Conservation (phyloP, 2,888 invertebrate species). For the Hecatera dysodea region DNA sequence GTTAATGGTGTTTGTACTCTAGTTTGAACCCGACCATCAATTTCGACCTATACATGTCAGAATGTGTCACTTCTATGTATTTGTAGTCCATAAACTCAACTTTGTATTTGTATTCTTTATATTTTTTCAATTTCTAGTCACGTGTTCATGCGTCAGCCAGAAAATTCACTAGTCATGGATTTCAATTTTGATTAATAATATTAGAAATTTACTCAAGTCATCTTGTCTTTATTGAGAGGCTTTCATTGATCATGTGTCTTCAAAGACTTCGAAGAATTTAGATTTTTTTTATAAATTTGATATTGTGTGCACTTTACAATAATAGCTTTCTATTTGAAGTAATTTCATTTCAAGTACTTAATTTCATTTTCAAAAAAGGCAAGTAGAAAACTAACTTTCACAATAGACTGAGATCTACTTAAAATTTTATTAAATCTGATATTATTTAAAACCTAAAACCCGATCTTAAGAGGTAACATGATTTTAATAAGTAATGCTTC, state of each 20-base stretch:
- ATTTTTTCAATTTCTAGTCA: constrained; percentile 29
- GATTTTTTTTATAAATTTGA: background rate
- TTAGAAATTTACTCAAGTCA: constrained; percentile 1
- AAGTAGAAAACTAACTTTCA: background rate
- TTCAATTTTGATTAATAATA: constrained; percentile 26
- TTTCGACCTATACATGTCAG: background rate
- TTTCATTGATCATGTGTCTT: background rate
- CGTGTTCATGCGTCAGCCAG: constrained; percentile 22
- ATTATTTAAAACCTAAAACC: constrained; percentile 2
- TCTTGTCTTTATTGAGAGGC: constrained; percentile 21
- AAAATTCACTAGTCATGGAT: constrained; percentile 30
- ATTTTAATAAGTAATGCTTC: background rate
- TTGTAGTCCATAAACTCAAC: constrained; percentile 23
- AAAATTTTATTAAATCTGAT: constrained; percentile 18
- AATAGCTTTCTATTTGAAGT: too few species aligned
- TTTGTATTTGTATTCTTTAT: constrained; percentile 46
- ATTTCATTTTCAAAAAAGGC: too few species aligned
- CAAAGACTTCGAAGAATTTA: background rate
- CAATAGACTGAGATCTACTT: background rate
- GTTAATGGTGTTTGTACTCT: background rate
- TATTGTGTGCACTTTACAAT: background rate
- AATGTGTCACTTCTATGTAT: constrained; percentile 10
- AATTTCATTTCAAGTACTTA: too few species aligned
- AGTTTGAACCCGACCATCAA: too few species aligned
- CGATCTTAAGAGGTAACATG: background rate